Conservation (phyloP, 2,113 vertebrate genomes). For the Bostrychus sinensis region DNA sequence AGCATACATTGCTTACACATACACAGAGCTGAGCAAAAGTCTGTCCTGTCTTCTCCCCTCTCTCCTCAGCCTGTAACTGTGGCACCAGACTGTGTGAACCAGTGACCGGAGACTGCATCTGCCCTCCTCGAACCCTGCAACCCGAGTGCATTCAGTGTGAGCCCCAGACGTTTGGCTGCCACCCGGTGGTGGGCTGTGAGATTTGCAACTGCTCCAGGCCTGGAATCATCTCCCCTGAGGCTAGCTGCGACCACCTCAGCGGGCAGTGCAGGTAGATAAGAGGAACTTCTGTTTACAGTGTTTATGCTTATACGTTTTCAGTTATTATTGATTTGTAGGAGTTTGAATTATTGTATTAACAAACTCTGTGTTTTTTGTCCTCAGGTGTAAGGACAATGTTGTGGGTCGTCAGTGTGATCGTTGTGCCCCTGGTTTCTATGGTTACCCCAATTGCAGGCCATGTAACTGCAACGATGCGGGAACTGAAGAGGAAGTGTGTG, state of each 20-base stretch:
- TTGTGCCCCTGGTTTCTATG: conserved; percentile 88
- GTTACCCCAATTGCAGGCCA: conserved; percentile 86
- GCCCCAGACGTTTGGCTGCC: conserved; percentile 93
- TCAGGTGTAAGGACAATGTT: conserved; percentile 91
- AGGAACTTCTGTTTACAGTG: no score
- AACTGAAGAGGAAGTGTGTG: conserved; percentile 80
- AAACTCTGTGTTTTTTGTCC: not conserved
- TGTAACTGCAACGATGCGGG: conserved; percentile 91
- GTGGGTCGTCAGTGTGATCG: conserved; percentile 89
- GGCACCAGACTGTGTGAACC: conserved; percentile 89
- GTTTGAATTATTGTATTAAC: not conserved
- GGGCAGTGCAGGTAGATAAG: conserved; percentile 91
- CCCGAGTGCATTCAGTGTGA: conserved; percentile 89
- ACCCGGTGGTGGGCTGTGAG: conserved; percentile 93
- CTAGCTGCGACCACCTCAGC: conserved; percentile 83
- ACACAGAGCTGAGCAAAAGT: no score
- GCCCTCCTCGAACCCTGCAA: conserved; percentile 87
- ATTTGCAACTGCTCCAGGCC: conserved; percentile 91
- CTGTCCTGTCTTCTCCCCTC: not conserved
- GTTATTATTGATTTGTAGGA: no score
- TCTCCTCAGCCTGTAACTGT: conserved; percentile 88
- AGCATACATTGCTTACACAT: no score
- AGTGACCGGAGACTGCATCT: conserved; percentile 90
- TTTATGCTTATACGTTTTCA: no score
- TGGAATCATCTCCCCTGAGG: conserved; percentile 80